Base-by-base conservation (phyloP, 2,113 vertebrate genomes). In the Marcusenius ussheri region DNA sequence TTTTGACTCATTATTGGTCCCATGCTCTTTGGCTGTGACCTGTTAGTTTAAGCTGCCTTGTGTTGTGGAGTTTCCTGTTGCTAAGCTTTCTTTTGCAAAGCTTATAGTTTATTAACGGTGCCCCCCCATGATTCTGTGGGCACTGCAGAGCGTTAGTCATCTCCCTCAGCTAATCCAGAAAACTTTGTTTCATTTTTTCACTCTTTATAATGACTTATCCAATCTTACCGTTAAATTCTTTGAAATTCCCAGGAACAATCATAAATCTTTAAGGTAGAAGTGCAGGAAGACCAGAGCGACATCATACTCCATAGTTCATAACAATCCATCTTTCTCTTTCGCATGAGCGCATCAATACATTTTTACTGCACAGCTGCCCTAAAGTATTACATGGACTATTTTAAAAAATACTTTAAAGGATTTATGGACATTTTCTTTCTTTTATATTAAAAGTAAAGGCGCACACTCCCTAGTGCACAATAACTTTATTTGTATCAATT, bases 181-280 rank as follows among this genome's bases (percentile, higher is more conserved):
- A 19, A 31, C 62, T 89, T 80, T 45, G 27, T 70, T 90, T 45
- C 53, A 74, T 39, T 42, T 89, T 90, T 91, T 88, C 80, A 9
- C 51, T 85, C 35, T 83, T 51, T 58, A 88, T 90, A 92, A 92
- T 91, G 88, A 84, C 90, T 93, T 93, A 91, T 92, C 91, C 89
- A 91, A 91, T 90, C 84, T 62, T 89, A 88, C 88, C 90, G 90
- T 92, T 92, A 90, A 91, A 91, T 90, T 88, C 86, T 93, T 93
- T 93, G 91, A 91, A 70, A 77, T 90, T 89, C 88, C 15, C 46
- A 39, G 89, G 88, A 77, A 53, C 74, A 90, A 84, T 90, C 88
- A 80, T 91, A 90, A 92, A 91, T 50, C 89, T 27, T 6, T 83
- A 66, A 53, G 74, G 88, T 53, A 87, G 90, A 90, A 31, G 62